Conservation (phyloP, 2,888 invertebrate species). For the Caenorhabditis macrosperma region DNA sequence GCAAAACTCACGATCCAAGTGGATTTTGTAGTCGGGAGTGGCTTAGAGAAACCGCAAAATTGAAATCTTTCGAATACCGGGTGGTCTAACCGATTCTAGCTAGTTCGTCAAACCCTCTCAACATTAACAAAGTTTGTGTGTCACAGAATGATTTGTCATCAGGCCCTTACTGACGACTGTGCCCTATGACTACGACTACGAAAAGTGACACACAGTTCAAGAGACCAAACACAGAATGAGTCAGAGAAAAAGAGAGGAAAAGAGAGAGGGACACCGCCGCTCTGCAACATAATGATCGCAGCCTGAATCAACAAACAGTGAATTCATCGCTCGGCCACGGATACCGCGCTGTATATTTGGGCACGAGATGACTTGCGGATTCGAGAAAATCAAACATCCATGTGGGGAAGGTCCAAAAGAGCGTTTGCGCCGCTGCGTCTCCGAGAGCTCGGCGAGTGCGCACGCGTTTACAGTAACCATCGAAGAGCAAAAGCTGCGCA, state of each 20-base stretch:
- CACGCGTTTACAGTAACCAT: background rate
- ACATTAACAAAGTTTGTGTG: background rate
- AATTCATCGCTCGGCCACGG: background rate
- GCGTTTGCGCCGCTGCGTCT: background rate
- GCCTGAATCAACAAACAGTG: constrained; percentile 26
- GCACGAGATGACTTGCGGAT: constrained; percentile 17
- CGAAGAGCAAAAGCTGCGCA: constrained; percentile 27
- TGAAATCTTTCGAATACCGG: too few species aligned
- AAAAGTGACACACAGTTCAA: constrained; percentile 43
- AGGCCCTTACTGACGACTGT: background rate
- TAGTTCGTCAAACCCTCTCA: constrained; percentile 1
- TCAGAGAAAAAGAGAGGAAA: background rate
- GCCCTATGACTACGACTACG: constrained; percentile 19
- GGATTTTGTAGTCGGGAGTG: background rate
- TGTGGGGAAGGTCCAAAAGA: constrained; percentile 21
- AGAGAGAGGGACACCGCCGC: background rate
- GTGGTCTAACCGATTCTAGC: background rate
- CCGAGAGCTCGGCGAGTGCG: background rate
- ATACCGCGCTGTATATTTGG: constrained; percentile 9
- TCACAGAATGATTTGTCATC: constrained; percentile 18
- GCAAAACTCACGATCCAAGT: background rate
- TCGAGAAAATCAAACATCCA: constrained; percentile 36
- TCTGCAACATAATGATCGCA: constrained; percentile 35
- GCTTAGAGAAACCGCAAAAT: background rate
- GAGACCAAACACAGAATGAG: constrained; percentile 11